Evolutionary conservation across 1,140 invertebrate species (phyloP), one percentile per base, ranked within the genome.

Genomic region (Polyergus mexicanus): DNA sequence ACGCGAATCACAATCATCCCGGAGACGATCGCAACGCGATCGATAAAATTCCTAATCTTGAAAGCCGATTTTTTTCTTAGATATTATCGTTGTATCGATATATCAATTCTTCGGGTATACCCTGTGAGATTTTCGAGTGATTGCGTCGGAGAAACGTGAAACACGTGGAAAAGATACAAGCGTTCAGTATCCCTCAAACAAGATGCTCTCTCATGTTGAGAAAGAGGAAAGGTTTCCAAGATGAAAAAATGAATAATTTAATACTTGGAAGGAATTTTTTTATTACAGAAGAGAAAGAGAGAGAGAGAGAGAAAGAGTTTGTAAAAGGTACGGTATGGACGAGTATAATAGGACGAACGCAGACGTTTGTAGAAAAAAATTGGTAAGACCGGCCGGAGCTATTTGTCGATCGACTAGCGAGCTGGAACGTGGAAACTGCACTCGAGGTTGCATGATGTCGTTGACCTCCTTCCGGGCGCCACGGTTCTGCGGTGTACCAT

Each of bases 391-490:
- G 32, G 72, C 13, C 25, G 44, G 60, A 35, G 22, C 38, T 77
- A 86, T 83, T 83, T 83, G 87, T 86, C 84, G 84, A 89, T 77
- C 87, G 76, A 72, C 63, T 28, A 47, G 78, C 66, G 63, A 81
- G 71, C 56, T 69, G 66, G 86, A 88, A 88, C 86, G 60, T 85
- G 74, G 83, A 78, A 83, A 83, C 78, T 74, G 54, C 28, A 72
- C 81, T 78, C 75, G 75, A 86, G 84, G 69, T 77, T 68, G 60
- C 62, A 69, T 35, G 84, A 81, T 89, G 88, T 89, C 88, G 88
- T 89, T 89, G 87, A 89, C 88, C 88, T 85, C 84, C 75, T 88
- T 88, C 58, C 78, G 38, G 75, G 65, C 78, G 87, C 77, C 56
- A 83, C 78, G 38, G 38, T 72, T 13, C 78, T 44, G 51, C 56